Base-by-base conservation (phyloP, 2,888 invertebrate species). In the Anarsia innoxiella region DNA sequence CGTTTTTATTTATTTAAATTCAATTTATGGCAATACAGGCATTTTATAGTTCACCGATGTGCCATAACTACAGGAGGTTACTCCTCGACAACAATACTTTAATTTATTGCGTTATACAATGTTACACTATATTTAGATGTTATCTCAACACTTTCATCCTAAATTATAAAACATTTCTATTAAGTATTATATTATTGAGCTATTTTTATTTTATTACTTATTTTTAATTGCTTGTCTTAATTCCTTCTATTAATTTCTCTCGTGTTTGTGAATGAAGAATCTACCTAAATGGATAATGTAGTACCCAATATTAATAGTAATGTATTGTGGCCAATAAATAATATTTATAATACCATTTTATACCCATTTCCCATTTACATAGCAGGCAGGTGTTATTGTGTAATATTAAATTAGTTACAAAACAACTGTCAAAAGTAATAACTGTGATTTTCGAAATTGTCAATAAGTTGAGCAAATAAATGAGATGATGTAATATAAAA, bases 361-460 rank as follows among this genome's bases (percentile, higher is more conserved):
- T 84, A 84, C 84, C 82, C 83, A 71, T 68, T 77, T 66, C 77
- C 79, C 77, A 64, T 79, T 75, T 74, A 78, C 65, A 75, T 78
- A 76, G 72, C 70, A 62, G 77, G 66, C 72, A 66, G 62, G 62
- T 72, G 79, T 74, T 75, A 62, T 63, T 59, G 57, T 75, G 77
- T 79, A 77, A 75, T 75, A n/a, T n/a, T n/a, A 66, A 38, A 72
- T 72, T 68, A 76, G 63, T 78, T 78, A 79, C 77, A 67, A 66
- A 70, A 65, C 68, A 77, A 74, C 67, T 79, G 82, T 83, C 82
- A 79, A 82, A 76, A 77, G 56, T 60, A 58, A 73, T 74, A 83
- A 83, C 84, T 83, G 84, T 84, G 84, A 84, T 84, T 84, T 80
- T 83, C 83, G 74, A 83, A 83, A 83, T 83, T 84, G 83, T 82